These are phyloP conservation scores for Bilobella aurantiaca DNA, from an alignment of 1,140 invertebrate genomes.

Conservation along the genomic window DNA sequence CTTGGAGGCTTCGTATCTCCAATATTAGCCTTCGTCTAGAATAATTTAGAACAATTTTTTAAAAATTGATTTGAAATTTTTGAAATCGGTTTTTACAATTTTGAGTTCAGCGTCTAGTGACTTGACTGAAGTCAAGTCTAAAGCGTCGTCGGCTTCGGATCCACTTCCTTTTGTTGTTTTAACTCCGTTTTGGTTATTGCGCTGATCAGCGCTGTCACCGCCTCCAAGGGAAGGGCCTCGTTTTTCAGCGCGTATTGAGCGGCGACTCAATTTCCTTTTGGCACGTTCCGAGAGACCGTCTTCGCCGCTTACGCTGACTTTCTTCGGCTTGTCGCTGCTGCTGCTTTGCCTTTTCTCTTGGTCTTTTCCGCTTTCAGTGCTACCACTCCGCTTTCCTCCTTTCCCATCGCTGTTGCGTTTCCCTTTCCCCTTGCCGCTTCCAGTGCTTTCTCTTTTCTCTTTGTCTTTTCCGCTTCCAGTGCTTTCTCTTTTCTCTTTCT, in stretches of 20 bases:
- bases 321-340: background rate
- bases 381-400: background rate
- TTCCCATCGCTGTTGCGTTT: background rate
- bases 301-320: too few relatives aligned
- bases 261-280: too few relatives aligned
- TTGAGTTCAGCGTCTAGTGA: too few relatives aligned
- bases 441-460: background rate
- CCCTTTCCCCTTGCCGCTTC: background rate
- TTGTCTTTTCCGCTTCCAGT: background rate
- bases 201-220: too few relatives aligned
- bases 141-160: background rate
- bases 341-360: background rate
- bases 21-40: background rate
- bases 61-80: background rate
- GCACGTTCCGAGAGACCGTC: too few relatives aligned
- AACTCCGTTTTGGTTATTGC: background rate
- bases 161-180: background rate
- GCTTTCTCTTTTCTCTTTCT: background rate
- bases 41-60: background rate
- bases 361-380: background rate
- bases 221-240: too few relatives aligned
- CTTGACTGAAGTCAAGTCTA: too few relatives aligned
- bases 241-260: too few relatives aligned
- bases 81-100: background rate
- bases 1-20: background rate